These are phyloP conservation scores for Odontophorus gujanensis DNA, from an alignment of 2,113 vertebrate genomes.

Conservation along the genomic window DNA sequence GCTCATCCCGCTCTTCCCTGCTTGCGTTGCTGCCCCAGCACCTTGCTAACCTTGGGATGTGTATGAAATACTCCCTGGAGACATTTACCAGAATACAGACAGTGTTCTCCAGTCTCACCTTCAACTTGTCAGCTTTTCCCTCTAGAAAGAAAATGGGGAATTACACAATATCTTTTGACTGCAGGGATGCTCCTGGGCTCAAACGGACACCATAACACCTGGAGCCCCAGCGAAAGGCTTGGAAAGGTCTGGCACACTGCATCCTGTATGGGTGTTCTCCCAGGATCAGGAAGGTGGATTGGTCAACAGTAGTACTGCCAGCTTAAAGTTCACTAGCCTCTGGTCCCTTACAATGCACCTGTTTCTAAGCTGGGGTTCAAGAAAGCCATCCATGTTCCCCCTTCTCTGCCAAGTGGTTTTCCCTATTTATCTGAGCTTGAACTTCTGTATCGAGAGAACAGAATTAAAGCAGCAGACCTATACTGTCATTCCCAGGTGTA, in stretches of 20 bases:
- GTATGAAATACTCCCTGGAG: not conserved
- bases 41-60: not conserved
- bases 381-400: not conserved
- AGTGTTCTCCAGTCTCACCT: not conserved
- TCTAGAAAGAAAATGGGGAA: not conserved
- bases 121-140: not conserved
- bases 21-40: not conserved
- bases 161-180: not conserved
- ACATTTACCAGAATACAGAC: not conserved
- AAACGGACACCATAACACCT: too few species aligned
- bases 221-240: not conserved
- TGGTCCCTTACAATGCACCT: not conserved
- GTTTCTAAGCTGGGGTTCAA: not conserved
- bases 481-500: not conserved
- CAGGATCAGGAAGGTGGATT: not conserved
- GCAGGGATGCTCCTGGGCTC: not conserved
- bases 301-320: not conserved
- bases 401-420: not conserved
- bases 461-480: not conserved
- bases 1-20: not conserved
- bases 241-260: not conserved
- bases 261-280: fast-evolving
- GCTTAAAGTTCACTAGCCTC: not conserved
- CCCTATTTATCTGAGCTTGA: not conserved
- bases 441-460: not conserved